A percentile compares a stretch with the other conserved stretches of the same genome.
Evolutionary conservation across 2,888 invertebrate genomes (phyloP).

Genomic region (Dascillus cervinus): DNA sequence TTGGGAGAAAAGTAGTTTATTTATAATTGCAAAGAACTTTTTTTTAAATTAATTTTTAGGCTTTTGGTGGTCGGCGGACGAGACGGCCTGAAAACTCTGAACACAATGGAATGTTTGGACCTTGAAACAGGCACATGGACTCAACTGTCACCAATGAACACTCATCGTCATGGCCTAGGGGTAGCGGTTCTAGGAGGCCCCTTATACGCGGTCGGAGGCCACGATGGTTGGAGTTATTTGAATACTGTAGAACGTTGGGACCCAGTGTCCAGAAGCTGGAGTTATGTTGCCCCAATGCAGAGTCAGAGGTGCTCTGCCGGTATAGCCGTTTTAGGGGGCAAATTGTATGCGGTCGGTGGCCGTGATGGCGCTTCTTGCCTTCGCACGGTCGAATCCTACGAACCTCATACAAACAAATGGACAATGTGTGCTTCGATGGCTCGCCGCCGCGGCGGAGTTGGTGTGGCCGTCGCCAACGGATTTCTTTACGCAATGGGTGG

Average conservation of each 20-base stretch:
- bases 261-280: slow-evolving; percentile 81
- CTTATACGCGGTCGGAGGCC: slow-evolving; percentile 91
- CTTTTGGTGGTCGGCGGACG: slow-evolving; percentile 84
- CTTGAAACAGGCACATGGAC: slow-evolving; percentile 74
- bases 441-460: slow-evolving; percentile 79
- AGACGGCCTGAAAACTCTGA: slow-evolving; percentile 90
- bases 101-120: slow-evolving; percentile 86
- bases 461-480: slow-evolving; percentile 80
- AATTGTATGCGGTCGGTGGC: slow-evolving; percentile 87
- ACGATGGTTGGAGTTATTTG: slow-evolving; percentile 92
- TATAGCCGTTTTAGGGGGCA: slow-evolving; percentile 75
- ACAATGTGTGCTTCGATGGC: slow-evolving; percentile 81
- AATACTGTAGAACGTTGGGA: slow-evolving; percentile 93
- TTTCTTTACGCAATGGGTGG: slow-evolving; percentile 89
- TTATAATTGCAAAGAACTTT: neutral
- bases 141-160: slow-evolving; percentile 79
- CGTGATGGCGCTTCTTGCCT: slow-evolving; percentile 88
- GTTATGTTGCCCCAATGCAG: slow-evolving; percentile 83
- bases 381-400: slow-evolving; percentile 76
- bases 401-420: slow-evolving; percentile 73
- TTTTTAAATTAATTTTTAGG: too few species aligned
- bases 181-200: slow-evolving; percentile 76
- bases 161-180: slow-evolving; percentile 75
- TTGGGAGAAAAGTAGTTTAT: slow-evolving; percentile 58
- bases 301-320: slow-evolving; percentile 86